Base-by-base conservation (phyloP, 1,140 invertebrate species). In the Brevipalpus yothersi region DNA sequence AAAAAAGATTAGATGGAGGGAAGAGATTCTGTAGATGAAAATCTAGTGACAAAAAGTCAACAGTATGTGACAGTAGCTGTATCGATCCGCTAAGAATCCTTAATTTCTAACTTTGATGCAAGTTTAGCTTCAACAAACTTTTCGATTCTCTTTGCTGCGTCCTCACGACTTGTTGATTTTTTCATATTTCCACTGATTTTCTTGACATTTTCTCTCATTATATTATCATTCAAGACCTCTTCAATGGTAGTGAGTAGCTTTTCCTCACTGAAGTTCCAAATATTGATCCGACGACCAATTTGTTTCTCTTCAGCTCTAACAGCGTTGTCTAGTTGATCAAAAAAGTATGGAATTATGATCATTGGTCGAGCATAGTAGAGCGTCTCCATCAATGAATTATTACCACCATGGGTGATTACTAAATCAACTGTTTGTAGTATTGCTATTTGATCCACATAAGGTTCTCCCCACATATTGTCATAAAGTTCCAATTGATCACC, bases 341-440 rank as follows among this genome's bases (percentile, higher is more conserved):
- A 54, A 58, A 63, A 58, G 17, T 53, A 62, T 55, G 31, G 62
- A 41, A 49, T 60, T 53, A 56, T 42, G 12, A 55, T 55, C 21
- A 55, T 19, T 31, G 53, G 53, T 40, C 15, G 15, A 31, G 21
- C 53, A 39, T 31, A 55, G n/a, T 55, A 40, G 1, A 31, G 1
- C 31, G 53, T 39, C 31, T 55, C 53, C 12, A 39, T 23, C 3
- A 55, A 39, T 31, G 39, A n/a, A 21, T 55, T 55, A 53, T 65
- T 68, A 11, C 69, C 69, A 55, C 69, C 68, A 47, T 70, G 69
- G 19, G 65, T 67, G 17, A 69, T 64, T 41, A 69, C 67, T 15
- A 68, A 42, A 62, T 63, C 61, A 15, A 62, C 49, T n/a, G 21
- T 13, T 15, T 60, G 5, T 5, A 62, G 11, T 7, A 62, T 43